Evolutionary conservation across 2,888 invertebrate species (phyloP).

Genomic region (Drosophila fulvimacula): DNA sequence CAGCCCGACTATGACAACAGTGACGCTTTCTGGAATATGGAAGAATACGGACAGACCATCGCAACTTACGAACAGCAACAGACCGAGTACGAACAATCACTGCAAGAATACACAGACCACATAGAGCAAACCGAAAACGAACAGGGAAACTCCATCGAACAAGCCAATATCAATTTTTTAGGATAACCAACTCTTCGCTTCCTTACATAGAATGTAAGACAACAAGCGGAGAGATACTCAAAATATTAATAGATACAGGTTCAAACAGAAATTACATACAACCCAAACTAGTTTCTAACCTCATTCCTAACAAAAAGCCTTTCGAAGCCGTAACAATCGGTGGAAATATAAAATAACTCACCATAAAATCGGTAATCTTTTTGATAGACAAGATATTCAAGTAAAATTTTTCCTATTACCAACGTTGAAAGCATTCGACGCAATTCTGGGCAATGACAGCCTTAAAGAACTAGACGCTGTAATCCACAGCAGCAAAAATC

Average conservation of each 20-base stretch:
- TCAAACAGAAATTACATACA: slow-evolving; percentile 3
- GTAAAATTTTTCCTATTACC: not conserved
- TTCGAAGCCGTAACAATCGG: not conserved
- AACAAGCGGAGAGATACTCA: too few relatives aligned
- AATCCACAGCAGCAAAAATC: not conserved
- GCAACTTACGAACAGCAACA: not conserved
- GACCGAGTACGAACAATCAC: not conserved
- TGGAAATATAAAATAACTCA: not conserved
- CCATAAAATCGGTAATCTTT: not conserved
- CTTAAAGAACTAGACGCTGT: not conserved
- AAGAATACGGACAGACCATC: not conserved
- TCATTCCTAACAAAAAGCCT: not conserved
- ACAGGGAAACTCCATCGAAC: too few relatives aligned
- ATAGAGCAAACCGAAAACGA: too few relatives aligned
- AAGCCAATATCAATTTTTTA: too few relatives aligned
- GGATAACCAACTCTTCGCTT: not conserved
- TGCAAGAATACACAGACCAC: too few relatives aligned
- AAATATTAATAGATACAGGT: not conserved
- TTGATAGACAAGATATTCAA: not conserved
- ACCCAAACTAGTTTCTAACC: not conserved
- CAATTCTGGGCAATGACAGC: not conserved
- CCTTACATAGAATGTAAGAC: not conserved
- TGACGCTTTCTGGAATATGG: not conserved
- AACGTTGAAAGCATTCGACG: not conserved
- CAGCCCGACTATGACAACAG: not conserved